These are phyloP conservation scores for Selenia dentaria DNA, from an alignment of 2,888 invertebrate genomes.

Conservation along the genomic window DNA sequence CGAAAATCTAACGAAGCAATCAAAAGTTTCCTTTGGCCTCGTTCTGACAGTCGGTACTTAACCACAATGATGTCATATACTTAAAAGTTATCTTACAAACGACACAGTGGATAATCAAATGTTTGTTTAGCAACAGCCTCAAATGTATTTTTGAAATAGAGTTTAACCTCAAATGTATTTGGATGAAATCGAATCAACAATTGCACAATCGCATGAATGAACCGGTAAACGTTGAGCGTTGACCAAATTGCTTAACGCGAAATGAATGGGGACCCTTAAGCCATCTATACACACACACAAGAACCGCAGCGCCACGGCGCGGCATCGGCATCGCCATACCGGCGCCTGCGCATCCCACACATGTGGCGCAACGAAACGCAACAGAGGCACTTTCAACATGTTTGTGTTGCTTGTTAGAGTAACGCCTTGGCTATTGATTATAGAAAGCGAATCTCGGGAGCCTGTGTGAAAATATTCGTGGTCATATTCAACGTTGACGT, in stretches of 20 bases:
- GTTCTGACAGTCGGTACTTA: slow-evolving; percentile 22
- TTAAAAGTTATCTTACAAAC: slow-evolving; percentile 23
- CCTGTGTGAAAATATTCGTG: slow-evolving; percentile 44
- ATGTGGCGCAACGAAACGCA: slow-evolving; percentile 82
- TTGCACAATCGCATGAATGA: slow-evolving; percentile 76
- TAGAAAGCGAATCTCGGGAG: slow-evolving; percentile 65
- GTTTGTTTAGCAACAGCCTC: slow-evolving; percentile 38
- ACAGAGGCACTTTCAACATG: slow-evolving; percentile 80
- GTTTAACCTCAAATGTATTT: too few relatives aligned
- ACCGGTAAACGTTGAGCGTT: slow-evolving; percentile 74
- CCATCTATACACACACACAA: slow-evolving; percentile 60
- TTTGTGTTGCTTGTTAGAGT: slow-evolving; percentile 72
- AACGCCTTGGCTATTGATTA: slow-evolving; percentile 66
- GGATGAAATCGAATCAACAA: slow-evolving; percentile 52
- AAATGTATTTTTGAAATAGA: too few relatives aligned
- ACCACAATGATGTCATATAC: slow-evolving; percentile 24
- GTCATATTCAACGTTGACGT: slow-evolving; percentile 46
- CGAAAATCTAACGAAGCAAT: slow-evolving; percentile 15
- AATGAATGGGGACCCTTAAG: slow-evolving; percentile 79
- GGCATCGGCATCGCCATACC: slow-evolving; percentile 51
- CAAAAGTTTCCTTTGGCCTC: slow-evolving; percentile 40
- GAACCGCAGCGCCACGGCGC: too few relatives aligned
- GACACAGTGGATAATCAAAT: slow-evolving; percentile 24
- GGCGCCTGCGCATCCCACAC: slow-evolving; percentile 81
- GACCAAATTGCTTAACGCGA: slow-evolving; percentile 80